Evolutionary conservation across 2,113 vertebrate genomes (phyloP).

Genomic region (Phalacrocorax aristotelis): DNA sequence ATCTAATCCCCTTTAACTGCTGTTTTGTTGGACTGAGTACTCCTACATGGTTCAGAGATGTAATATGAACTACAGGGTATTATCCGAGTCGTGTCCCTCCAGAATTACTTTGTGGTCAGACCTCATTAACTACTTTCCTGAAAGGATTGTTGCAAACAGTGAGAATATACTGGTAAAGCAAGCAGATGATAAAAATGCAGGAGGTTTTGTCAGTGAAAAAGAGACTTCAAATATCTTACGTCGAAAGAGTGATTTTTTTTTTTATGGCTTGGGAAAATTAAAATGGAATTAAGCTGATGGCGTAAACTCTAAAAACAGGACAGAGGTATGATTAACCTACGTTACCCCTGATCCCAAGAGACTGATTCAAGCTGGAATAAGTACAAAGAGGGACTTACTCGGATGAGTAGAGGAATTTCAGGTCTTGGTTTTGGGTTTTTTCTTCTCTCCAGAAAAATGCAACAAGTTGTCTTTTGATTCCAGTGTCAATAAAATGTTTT

Average conservation of each 20-base stretch:
- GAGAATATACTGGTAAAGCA: neutral
- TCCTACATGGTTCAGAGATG: neutral
- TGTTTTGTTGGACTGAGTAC: neutral
- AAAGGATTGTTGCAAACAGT: neutral
- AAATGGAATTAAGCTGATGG: neutral
- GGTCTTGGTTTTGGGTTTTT: neutral
- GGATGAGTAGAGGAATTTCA: neutral
- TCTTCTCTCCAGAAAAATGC: neutral
- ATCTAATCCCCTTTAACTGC: neutral
- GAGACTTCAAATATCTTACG: neutral
- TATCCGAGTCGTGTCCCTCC: neutral
- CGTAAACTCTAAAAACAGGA: neutral
- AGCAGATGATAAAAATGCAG: neutral
- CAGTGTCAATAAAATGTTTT: neutral
- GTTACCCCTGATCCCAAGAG: neutral
- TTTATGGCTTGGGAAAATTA: neutral
- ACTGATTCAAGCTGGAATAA: neutral
- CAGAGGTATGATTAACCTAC: neutral
- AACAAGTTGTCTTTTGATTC: neutral
- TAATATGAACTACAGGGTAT: neutral
- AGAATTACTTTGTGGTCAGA: neutral
- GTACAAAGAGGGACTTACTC: neutral
- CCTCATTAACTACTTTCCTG: neutral
- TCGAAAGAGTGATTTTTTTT: neutral
- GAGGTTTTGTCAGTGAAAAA: neutral